These are phyloP conservation scores for Dioctria rufipes DNA, from an alignment of 2,888 invertebrate species.

Conservation along the genomic window DNA sequence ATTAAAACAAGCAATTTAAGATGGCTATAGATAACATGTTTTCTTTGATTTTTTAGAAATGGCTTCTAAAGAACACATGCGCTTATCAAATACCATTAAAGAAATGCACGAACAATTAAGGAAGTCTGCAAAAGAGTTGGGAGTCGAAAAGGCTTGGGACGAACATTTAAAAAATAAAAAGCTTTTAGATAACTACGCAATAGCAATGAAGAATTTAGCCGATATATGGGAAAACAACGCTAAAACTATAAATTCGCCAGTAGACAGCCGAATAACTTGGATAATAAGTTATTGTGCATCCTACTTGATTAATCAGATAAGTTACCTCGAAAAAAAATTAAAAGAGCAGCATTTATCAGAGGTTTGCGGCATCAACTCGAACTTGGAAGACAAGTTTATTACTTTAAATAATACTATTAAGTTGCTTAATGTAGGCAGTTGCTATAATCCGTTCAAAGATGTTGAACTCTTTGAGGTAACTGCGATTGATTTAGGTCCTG, in stretches of 20 bases:
- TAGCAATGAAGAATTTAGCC: constrained; percentile 82
- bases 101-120: no score
- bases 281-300: constrained; percentile 75
- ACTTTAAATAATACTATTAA: constrained; percentile 70
- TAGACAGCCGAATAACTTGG: constrained; percentile 81
- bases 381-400: constrained; percentile 64
- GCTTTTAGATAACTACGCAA: no score
- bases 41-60: no score
- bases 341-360: constrained; percentile 72
- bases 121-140: no score
- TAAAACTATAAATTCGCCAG: neutral
- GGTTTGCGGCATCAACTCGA: constrained; percentile 62
- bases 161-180: no score
- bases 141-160: no score
- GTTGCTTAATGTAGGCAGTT: constrained; percentile 93
- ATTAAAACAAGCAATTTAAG: no score
- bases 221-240: constrained; percentile 79
- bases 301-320: constrained; percentile 77
- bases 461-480: constrained; percentile 79
- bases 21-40: no score
- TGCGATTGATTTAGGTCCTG: constrained; percentile 85
- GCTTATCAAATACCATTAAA: no score
- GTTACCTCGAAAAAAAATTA: constrained; percentile 71
- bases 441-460: constrained; percentile 88
- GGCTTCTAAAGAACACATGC: no score